A percentile compares a stretch with the other conserved stretches of the same genome.
Evolutionary conservation across 2,888 invertebrate genomes (phyloP).

Genomic region (Eugnorisma glareosa): DNA sequence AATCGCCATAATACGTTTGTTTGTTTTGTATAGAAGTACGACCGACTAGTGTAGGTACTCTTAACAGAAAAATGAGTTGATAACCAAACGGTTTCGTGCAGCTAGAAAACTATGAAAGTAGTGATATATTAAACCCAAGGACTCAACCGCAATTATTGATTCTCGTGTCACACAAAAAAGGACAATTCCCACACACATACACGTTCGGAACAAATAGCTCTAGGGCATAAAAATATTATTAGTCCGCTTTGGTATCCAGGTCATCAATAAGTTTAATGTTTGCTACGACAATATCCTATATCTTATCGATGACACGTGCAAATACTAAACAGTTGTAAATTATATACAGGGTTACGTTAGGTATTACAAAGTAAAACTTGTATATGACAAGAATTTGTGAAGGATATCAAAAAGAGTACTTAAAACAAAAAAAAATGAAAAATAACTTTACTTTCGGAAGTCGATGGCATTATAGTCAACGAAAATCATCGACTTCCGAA

Average conservation of each 20-base stretch:
- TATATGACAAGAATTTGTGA: background rate
- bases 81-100: too few species aligned
- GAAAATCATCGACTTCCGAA: too few species aligned
- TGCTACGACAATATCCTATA: slow-evolving; percentile 23
- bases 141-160: background rate
- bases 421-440: too few species aligned
- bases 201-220: background rate
- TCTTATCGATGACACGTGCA: slow-evolving; percentile 15
- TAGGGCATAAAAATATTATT: slow-evolving; percentile 13
- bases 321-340: slow-evolving; percentile 15
- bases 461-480: too few species aligned
- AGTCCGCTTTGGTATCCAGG: background rate
- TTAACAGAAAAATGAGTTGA: too few species aligned
- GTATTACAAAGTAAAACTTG: background rate
- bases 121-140: background rate
- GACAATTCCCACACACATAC: background rate
- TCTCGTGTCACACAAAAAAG: background rate
- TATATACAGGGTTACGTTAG: background rate
- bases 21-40: too few species aligned
- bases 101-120: too few species aligned
- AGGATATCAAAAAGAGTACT: too few species aligned
- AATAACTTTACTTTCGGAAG: too few species aligned
- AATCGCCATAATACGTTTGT: too few species aligned
- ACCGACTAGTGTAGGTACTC: too few species aligned
- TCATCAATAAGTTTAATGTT: slow-evolving; percentile 16